Conservation (phyloP, 1,140 invertebrate genomes). For the Galleria mellonella region DNA sequence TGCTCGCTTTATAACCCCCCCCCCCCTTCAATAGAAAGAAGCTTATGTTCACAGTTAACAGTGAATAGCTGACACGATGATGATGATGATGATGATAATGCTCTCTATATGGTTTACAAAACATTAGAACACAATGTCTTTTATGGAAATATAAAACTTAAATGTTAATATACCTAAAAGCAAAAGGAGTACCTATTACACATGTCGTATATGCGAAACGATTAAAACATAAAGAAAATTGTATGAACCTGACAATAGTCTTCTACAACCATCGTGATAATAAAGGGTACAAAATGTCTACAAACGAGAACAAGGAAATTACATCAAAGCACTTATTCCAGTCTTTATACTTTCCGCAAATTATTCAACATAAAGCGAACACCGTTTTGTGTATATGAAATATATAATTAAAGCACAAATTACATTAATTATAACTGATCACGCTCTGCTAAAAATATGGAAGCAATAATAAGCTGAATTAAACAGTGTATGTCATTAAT, state of each 20-base stretch:
- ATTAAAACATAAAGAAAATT: neutral
- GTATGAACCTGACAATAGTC: neutral
- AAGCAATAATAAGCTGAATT: neutral
- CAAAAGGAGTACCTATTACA: too few species aligned
- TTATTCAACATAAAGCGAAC: neutral
- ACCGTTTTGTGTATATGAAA: neutral
- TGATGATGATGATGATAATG: too few species aligned
- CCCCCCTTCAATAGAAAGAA: too few species aligned
- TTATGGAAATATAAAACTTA: too few species aligned
- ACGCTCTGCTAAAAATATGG: conserved; percentile 4
- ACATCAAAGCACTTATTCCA: conserved; percentile 2
- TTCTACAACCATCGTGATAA: neutral
- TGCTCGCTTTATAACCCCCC: too few species aligned
- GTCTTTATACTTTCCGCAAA: conserved; percentile 4
- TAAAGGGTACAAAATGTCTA: conserved; percentile 2
- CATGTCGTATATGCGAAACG: too few species aligned
- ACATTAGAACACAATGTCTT: too few species aligned
- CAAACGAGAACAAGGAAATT: neutral
- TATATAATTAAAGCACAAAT: conserved; percentile 4
- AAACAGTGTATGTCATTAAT: neutral
- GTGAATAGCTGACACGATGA: too few species aligned
- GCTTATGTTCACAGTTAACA: too few species aligned
- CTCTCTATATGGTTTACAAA: too few species aligned
- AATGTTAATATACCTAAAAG: too few species aligned
- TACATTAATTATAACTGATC: conserved; percentile 3